Evolutionary conservation across 2,113 vertebrate genomes (phyloP).

Genomic region (Otis tarda): DNA sequence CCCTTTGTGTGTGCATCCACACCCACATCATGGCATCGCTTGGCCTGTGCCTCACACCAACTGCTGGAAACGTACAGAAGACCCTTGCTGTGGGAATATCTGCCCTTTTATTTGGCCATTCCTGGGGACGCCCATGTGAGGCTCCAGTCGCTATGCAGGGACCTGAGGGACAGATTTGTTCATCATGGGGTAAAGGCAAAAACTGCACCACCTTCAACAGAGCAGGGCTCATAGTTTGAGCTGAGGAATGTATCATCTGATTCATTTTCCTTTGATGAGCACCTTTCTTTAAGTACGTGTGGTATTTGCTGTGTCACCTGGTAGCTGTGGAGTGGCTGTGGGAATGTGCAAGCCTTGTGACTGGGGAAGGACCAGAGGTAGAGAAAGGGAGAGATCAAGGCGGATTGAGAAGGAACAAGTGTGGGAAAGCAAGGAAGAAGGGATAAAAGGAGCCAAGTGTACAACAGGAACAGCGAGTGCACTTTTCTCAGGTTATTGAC

Average conservation of each 20-base stretch:
- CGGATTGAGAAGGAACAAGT: background rate
- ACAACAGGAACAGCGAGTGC: background rate
- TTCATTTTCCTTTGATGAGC: background rate
- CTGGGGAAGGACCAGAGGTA: background rate
- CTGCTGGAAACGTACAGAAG: background rate
- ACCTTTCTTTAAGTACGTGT: background rate
- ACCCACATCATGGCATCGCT: background rate
- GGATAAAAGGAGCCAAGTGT: background rate
- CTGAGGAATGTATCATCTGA: background rate
- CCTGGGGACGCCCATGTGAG: background rate
- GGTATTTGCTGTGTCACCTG: background rate
- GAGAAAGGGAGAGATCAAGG: background rate
- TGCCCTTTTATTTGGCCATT: background rate
- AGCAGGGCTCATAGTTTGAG: background rate
- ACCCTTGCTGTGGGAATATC: background rate
- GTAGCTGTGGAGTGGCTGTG: background rate
- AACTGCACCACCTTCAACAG: background rate
- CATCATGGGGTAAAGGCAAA: background rate
- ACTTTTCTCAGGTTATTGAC: background rate
- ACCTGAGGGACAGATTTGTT: background rate
- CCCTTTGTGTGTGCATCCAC: fast-evolving
- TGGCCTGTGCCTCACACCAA: fast-evolving
- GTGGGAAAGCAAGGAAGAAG: background rate
- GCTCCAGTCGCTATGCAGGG: fast-evolving
- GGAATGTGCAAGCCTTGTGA: background rate